Conservation (phyloP, 2,888 invertebrate species). For the Sepioteuthis lessoniana region DNA sequence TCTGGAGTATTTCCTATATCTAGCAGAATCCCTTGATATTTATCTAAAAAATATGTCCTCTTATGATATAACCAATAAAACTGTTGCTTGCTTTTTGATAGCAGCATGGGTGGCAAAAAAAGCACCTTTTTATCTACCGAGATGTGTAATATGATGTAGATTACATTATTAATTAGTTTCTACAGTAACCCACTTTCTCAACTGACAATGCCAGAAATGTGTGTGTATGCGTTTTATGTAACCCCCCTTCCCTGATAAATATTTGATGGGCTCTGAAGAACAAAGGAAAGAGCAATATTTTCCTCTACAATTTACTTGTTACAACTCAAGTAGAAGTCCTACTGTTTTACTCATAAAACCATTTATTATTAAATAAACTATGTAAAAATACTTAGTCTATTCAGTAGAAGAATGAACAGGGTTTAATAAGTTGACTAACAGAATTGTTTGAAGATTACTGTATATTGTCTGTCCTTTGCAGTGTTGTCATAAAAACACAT, state of each 20-base stretch:
- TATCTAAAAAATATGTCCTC: neutral
- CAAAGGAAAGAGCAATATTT: neutral
- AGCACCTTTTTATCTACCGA: neutral
- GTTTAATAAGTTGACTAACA: neutral
- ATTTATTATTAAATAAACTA: neutral
- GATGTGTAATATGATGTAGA: neutral
- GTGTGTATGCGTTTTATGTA: neutral
- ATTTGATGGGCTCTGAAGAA: neutral
- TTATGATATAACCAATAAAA: neutral
- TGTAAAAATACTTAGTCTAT: neutral
- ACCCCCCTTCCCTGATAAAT: neutral
- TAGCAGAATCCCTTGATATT: too few species aligned
- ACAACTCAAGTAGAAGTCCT: neutral
- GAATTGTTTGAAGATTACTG: neutral
- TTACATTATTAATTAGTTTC: neutral
- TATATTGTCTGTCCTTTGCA: neutral
- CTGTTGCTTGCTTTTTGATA: neutral
- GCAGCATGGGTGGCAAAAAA: neutral
- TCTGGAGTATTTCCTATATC: too few species aligned
- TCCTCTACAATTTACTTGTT: neutral
- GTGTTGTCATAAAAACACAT: neutral
- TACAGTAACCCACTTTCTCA: neutral
- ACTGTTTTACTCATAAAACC: neutral
- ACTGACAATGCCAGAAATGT: neutral
- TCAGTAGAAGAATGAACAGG: neutral